Conservation (phyloP, 2,888 invertebrate species). For the Drosophila birchii region DNA sequence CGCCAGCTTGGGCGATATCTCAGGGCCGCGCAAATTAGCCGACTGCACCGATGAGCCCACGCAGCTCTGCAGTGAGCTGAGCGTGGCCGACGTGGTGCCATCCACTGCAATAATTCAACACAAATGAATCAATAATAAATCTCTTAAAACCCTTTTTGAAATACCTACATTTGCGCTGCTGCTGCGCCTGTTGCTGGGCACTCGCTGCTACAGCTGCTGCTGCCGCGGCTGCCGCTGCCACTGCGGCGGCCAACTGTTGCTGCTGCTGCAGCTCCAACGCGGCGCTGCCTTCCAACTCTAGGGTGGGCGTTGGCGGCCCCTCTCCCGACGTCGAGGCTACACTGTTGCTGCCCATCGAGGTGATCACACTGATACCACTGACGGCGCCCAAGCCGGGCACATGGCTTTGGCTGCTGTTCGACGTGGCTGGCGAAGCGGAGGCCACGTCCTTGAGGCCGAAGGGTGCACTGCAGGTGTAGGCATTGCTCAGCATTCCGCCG, state of each 20-base stretch:
- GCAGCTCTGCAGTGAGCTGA: conserved; percentile 88
- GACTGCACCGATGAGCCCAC: conserved; percentile 84
- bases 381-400: conserved; percentile 67
- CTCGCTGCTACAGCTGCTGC: conserved; percentile 84
- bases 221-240: conserved; percentile 55
- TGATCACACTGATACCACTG: conserved; percentile 74
- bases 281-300: conserved; percentile 87
- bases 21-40: conserved; percentile 89
- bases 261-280: conserved; percentile 76
- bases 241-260: conserved; percentile 52
- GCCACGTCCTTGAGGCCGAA: conserved; percentile 82
- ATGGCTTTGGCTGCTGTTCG: conserved; percentile 52
- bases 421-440: conserved; percentile 49
- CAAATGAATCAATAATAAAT: background rate
- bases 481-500: conserved; percentile 40
- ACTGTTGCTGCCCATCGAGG: conserved; percentile 77
- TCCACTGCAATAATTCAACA: conserved; percentile 75
- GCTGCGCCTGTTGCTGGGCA: conserved; percentile 83
- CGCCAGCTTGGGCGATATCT: conserved; percentile 93
- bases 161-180: conserved; percentile 88
- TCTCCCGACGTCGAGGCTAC: conserved; percentile 83
- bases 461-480: conserved; percentile 83
- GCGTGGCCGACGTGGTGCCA: conserved; percentile 82
- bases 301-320: conserved; percentile 91
- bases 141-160: rapidly evolving